Percentiles rank a stretch among this genome's conserved stretches.
Evolutionary conservation across 2,113 vertebrate species (phyloP).

Genomic region (Laterallus jamaicensis): DNA sequence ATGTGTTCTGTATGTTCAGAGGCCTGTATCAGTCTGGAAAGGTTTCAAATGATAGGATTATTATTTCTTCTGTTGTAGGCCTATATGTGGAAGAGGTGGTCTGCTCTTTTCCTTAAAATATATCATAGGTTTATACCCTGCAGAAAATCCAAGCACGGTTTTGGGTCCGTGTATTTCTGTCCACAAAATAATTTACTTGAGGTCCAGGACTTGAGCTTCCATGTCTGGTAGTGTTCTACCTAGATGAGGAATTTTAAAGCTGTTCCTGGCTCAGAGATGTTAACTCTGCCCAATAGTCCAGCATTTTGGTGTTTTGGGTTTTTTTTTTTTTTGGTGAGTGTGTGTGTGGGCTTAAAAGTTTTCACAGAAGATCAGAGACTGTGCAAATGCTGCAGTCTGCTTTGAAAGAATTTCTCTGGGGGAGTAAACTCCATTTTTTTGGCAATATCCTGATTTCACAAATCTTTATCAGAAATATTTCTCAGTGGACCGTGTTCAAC

Average conservation of each 20-base stretch:
- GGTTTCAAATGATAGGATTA: not conserved
- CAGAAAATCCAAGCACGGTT: not conserved
- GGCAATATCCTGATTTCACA: not conserved
- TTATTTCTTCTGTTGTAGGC: not conserved
- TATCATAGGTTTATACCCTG: not conserved
- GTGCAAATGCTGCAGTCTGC: conserved; percentile 6
- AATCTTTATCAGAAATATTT: not conserved
- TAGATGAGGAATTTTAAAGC: not conserved
- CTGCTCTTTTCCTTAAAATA: not conserved
- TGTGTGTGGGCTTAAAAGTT: conserved; percentile 51
- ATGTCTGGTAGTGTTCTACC: not conserved
- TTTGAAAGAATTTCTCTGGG: conserved; percentile 7
- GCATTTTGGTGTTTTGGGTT: not conserved
- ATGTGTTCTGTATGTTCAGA: not conserved
- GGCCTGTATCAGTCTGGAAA: not conserved
- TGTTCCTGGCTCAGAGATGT: rapidly evolving
- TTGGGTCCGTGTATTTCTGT: not conserved
- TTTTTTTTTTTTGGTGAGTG: not conserved
- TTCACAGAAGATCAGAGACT: not conserved
- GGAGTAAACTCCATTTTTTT: not conserved
- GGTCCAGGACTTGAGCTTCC: not conserved
- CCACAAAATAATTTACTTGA: not conserved
- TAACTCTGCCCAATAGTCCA: not conserved
- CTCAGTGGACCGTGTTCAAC: not conserved
- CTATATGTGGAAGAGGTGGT: not conserved